Evolutionary conservation across 2,113 vertebrate species (phyloP).

Genomic region (Ptychochromis oligacanthus): DNA sequence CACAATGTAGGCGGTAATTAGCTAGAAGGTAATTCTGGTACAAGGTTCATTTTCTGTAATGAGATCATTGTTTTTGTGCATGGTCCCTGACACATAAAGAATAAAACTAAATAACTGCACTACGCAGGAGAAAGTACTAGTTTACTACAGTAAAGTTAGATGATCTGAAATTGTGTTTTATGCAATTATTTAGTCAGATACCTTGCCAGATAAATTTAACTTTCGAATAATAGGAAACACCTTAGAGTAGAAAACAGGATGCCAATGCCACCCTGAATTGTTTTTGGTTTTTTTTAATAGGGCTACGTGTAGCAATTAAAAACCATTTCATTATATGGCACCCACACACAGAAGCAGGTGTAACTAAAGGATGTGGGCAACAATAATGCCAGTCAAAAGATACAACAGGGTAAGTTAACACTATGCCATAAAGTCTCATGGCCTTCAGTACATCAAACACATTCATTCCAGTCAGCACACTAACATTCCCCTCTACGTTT

Average conservation of each 20-base stretch:
- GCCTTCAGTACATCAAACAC: background rate
- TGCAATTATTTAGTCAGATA: background rate
- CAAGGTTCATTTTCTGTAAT: no score
- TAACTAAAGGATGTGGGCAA: background rate
- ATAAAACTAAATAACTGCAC: background rate
- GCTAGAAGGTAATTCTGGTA: no score
- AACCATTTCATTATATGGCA: background rate
- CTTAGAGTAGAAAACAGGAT: background rate
- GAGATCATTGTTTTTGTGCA: fast-evolving
- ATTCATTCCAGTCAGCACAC: background rate
- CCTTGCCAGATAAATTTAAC: background rate
- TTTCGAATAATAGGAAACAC: background rate
- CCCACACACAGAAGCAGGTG: background rate
- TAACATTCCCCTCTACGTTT: background rate
- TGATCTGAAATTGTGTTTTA: background rate
- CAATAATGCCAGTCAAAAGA: background rate
- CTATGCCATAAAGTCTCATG: background rate
- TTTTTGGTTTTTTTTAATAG: no score
- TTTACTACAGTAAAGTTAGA: background rate
- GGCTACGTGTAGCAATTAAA: no score
- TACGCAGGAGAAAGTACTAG: background rate
- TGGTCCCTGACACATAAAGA: background rate
- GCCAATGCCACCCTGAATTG: background rate
- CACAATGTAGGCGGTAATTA: no score
- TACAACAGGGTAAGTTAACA: fast-evolving